Evolutionary conservation across 92 coral and sea anemone species (phyloP).

Genomic region (Parazoanthus swiftii): DNA sequence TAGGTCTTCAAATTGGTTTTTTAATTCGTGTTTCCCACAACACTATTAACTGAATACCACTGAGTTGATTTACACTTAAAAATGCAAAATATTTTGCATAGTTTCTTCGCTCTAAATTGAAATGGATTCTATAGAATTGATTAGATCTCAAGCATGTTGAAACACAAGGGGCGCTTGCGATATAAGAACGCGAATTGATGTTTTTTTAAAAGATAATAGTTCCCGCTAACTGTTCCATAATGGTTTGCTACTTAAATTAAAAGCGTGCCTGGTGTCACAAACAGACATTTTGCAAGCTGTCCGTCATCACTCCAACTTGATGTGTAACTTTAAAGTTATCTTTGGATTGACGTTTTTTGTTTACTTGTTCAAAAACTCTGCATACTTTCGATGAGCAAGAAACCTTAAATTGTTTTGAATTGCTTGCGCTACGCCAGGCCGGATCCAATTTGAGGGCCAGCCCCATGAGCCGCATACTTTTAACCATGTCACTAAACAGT

Average conservation of each 20-base stretch:
- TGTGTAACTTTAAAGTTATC: conserved; percentile 29
- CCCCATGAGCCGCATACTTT: neutral
- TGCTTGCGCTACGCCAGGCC: too few species aligned
- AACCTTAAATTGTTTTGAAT: neutral
- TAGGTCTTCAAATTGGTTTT: neutral
- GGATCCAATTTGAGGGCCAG: neutral
- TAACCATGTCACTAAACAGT: neutral
- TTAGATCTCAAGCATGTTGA: conserved; percentile 19
- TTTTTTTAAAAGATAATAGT: neutral
- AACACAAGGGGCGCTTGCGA: neutral
- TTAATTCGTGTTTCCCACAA: neutral
- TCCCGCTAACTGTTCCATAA: neutral
- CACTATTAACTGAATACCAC: neutral
- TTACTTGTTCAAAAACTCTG: conserved; percentile 17
- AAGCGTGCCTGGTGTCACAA: conserved; percentile 17
- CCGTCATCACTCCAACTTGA: neutral
- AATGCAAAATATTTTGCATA: conserved; percentile 33
- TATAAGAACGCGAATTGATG: neutral
- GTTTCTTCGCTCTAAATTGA: neutral
- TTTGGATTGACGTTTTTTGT: conserved; percentile 17
- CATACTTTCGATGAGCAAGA: neutral
- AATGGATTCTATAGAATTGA: neutral
- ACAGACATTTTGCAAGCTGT: neutral
- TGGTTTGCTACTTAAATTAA: neutral
- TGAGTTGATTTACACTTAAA: neutral